Conservation (phyloP, 2,797 vertebrate genomes). For the Champsocephalus esox region DNA sequence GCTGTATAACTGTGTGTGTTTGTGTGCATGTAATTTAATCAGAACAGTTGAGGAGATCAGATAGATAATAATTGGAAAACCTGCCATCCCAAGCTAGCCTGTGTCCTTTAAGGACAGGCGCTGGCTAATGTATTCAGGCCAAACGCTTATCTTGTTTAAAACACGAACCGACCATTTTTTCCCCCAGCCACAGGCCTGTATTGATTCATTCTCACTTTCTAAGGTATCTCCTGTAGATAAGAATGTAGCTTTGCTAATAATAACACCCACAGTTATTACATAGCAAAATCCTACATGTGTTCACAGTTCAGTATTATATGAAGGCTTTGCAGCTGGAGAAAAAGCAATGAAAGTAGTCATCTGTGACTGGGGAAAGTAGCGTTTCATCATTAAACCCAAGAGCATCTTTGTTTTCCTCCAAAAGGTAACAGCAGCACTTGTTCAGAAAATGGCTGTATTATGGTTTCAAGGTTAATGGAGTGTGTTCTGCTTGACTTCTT, state of each 20-base stretch:
- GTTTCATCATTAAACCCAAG: neutral
- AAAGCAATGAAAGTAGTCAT: slow-evolving; percentile 12
- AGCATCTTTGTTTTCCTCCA: slow-evolving; percentile 10
- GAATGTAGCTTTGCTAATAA: slow-evolving; percentile 25
- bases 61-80: slow-evolving; percentile 28
- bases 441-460: slow-evolving; percentile 33
- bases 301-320: slow-evolving; percentile 9
- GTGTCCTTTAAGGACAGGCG: slow-evolving; percentile 10
- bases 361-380: slow-evolving; percentile 11
- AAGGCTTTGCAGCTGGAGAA: neutral
- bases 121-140: slow-evolving; percentile 17
- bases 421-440: slow-evolving; percentile 21
- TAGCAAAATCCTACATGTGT: slow-evolving; percentile 9
- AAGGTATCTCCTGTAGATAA: slow-evolving; percentile 29
- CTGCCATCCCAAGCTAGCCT: slow-evolving; percentile 20
- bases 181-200: neutral
- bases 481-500: slow-evolving; percentile 69
- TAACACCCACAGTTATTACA: slow-evolving; percentile 13
- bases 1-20: neutral
- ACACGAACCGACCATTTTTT: neutral
- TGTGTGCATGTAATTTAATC: slow-evolving; percentile 15
- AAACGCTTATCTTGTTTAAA: slow-evolving; percentile 10
- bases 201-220: slow-evolving; percentile 33
- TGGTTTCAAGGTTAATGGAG: slow-evolving; percentile 54
- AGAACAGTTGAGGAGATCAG: slow-evolving; percentile 16